These are phyloP conservation scores for Pyrocephalus nanus DNA, from an alignment of 2,797 vertebrate species.

Conservation along the genomic window DNA sequence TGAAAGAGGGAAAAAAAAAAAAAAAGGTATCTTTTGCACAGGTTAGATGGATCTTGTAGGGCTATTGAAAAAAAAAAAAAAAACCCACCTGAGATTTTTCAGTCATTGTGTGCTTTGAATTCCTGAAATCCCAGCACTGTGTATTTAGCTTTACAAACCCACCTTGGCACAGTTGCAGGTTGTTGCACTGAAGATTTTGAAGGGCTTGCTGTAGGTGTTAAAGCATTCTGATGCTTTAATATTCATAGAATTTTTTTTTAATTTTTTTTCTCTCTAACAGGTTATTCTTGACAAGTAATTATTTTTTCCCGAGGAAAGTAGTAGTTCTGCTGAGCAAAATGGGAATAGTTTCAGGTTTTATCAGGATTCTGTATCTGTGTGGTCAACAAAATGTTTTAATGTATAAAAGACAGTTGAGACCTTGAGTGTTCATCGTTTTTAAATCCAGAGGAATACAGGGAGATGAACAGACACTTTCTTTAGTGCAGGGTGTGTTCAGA, in stretches of 20 bases:
- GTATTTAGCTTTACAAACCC: not conserved
- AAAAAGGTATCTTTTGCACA: not conserved
- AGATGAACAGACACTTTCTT: not conserved
- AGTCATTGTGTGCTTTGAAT: not conserved
- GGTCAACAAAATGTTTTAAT: not conserved
- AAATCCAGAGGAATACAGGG: not conserved
- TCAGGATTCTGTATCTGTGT: not conserved
- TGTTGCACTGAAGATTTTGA: not conserved
- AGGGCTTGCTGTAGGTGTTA: not conserved
- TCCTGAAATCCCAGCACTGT: not conserved
- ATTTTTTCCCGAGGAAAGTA: conserved; percentile 2
- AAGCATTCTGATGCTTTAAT: conserved; percentile 3
- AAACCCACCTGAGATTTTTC: not conserved
- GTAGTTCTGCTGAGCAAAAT: not conserved
- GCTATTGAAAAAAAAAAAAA: not conserved
- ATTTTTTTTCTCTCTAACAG: not conserved
- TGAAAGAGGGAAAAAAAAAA: not conserved
- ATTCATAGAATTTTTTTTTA: not conserved
- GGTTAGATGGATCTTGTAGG: not conserved
- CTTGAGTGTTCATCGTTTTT: not conserved
- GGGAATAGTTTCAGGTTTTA: conserved; percentile 1
- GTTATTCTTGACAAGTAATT: conserved; percentile 32
- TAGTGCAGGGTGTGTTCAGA: not conserved
- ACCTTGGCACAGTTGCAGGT: not conserved
- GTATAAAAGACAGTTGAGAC: not conserved